Percentiles rank a stretch among this genome's conserved stretches.
Conservation (phyloP, 2,113 vertebrate genomes). For the Cochlearius cochlearius region DNA sequence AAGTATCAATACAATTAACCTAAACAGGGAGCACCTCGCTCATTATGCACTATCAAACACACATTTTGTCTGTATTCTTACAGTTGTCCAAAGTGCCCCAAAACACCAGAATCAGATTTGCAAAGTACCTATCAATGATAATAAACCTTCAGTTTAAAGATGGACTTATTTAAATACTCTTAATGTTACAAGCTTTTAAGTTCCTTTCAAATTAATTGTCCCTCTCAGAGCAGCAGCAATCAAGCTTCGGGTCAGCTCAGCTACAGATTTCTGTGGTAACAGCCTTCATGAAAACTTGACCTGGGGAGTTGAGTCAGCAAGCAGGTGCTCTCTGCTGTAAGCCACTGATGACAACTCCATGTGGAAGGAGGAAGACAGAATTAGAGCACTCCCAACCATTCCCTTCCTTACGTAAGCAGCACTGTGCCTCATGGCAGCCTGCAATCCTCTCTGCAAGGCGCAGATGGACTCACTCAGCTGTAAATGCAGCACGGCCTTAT, state of each 20-base stretch:
- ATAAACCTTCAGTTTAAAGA: background rate
- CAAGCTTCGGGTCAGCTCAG: background rate
- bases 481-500: background rate
- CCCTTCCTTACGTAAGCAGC: constrained; percentile 15
- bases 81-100: background rate
- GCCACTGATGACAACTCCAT: background rate
- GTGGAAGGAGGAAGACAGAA: constrained; percentile 15
- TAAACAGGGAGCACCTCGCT: background rate
- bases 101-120: background rate
- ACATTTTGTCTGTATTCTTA: background rate
- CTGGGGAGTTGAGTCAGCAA: background rate
- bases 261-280: background rate
- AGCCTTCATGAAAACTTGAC: background rate
- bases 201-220: background rate
- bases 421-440: background rate
- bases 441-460: background rate
- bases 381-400: background rate
- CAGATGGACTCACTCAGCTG: constrained; percentile 44
- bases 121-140: background rate
- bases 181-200: background rate
- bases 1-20: background rate
- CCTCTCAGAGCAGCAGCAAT: background rate
- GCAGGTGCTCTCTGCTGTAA: constrained; percentile 28
- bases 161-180: background rate
- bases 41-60: background rate